Base-by-base conservation (phyloP, 2,113 vertebrate species). In the Smithornis capensis region DNA sequence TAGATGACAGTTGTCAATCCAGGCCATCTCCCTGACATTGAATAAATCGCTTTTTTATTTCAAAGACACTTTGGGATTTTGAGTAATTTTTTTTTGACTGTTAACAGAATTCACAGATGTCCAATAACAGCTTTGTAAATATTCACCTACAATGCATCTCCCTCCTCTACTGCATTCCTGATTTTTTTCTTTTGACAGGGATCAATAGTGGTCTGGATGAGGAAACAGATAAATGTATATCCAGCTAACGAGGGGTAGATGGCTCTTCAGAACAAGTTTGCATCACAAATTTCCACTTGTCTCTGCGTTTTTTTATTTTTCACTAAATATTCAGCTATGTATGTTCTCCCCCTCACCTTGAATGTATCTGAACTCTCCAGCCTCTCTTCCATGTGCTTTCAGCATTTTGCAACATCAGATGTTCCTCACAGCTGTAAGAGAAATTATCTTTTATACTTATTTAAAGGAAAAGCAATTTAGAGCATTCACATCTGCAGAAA, bases 371-470 rank as follows among this genome's bases (percentile, higher is more conserved):
- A 94, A 57, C 89, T 73, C 93, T 84, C 69, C 52, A 76, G 8
- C 79, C 82, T 78, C 89, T 83, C 65, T 4, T 31, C 52, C 93
- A 37, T 1, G 63, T 10, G 77, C 85, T 96, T 74, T 71, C 83
- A 95, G 59, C 74, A 24, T 92, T 98, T 38, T 97, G 83, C 90
- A 97, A 93, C 23, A 87, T 97, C 97, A 98, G 97, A 97, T 96
- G 97, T 85, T 96, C 95, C 93, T 98, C 96, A 96, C 95, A 98
- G 97, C 97, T 97, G 97, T 65, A 97, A 52, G 63, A 94, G 93
- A 97, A 97, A 94, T 50, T 88, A 70, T 92, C 87, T 76, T 97
- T 97, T 85, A 67, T 95, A 19, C 70, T 91, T 47, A 74, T 93
- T 79, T 90, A 87, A 96, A 91, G 74, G 62, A 76, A 90, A 49